phyloP scores from a whole-genome alignment of 2,888 invertebrate species.

The Capitulum mitella region DNA sequence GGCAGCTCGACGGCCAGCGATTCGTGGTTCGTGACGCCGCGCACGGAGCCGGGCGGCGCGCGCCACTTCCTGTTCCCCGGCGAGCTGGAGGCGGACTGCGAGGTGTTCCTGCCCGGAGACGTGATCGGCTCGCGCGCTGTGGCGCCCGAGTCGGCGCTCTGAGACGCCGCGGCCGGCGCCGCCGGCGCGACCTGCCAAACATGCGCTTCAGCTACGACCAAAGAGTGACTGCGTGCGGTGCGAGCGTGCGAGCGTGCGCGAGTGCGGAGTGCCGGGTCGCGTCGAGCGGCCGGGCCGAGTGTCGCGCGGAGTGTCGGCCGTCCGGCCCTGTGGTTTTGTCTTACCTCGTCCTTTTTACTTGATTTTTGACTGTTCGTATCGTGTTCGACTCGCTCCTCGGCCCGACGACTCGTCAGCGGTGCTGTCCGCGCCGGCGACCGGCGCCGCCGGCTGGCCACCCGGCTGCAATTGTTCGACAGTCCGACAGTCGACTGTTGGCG shows the following conservation, averaged over 20 bases:
- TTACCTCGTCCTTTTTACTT: not conserved
- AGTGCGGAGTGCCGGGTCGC: not conserved
- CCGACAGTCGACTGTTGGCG: not conserved
- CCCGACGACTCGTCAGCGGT: not conserved
- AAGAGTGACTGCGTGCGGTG: not conserved
- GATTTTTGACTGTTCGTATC: not conserved
- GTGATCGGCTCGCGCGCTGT: not conserved
- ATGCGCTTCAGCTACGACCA: constrained; percentile 1
- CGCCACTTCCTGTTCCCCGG: constrained; percentile 18
- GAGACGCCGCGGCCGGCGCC: not conserved
- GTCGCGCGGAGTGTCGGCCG: not conserved
- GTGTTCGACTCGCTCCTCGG: not conserved
- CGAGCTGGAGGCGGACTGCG: not conserved
- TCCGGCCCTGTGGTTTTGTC: not conserved
- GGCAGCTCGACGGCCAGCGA: constrained; percentile 21
- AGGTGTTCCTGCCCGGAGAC: constrained; percentile 7
- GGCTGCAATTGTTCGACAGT: not conserved
- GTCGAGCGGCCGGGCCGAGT: not conserved
- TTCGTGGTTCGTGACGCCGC: not conserved
- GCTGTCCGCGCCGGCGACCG: not conserved
- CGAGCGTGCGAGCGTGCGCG: not conserved
- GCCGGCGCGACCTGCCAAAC: not conserved
- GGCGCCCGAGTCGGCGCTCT: not conserved
- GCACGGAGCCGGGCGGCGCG: not conserved
- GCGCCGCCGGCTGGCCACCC: not conserved